Base-by-base conservation (phyloP, 2,888 invertebrate species). In the Acrocera orbiculus region DNA sequence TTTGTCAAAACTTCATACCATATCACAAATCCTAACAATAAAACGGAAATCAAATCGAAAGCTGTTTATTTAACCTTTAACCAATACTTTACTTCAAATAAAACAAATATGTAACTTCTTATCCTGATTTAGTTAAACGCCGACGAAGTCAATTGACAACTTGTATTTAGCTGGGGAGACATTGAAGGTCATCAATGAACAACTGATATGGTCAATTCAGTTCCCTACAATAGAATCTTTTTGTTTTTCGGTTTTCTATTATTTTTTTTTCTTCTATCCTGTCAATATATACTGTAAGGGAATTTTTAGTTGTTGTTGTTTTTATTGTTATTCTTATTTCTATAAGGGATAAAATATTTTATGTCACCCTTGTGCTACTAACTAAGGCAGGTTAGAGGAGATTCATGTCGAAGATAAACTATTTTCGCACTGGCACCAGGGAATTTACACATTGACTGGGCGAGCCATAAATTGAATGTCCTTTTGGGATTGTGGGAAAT, bases 381-480 rank as follows among this genome's bases (percentile, higher is more conserved):
- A n/a, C n/a, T n/a, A n/a, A 27, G 34, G 28, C 34, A 34, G 34
- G 34, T 34, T 34, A 27, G 28, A 27, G 27, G 34, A 27, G 34
- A 34, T 34, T 35, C 26, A 25, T 35, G 35, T 35, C 35, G 30
- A 35, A 35, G 35, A 35, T 35, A 34, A 35, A 35, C 35, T 30
- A 35, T 30, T 30, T 26, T 25, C 17, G 26, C 34, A 34, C 28
- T 36, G 24, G n/a, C n/a, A n/a, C n/a, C n/a, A n/a, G 36, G 36
- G 32, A 36, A 36, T 36, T 36, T 28, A 24, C 25, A 36, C 26
- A 36, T 29, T 22, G 32, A 36, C 25, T 20, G 26, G 30, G 19
- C 27, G 15, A 32, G 26, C 30, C 36, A 36, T 36, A 36, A 36
- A 36, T 36, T 36, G 36, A 36, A 33, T 36, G 36, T 36, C 36